Evolutionary conservation across 2,113 vertebrate genomes (phyloP).

Genomic region (Dicaeum eximium): DNA sequence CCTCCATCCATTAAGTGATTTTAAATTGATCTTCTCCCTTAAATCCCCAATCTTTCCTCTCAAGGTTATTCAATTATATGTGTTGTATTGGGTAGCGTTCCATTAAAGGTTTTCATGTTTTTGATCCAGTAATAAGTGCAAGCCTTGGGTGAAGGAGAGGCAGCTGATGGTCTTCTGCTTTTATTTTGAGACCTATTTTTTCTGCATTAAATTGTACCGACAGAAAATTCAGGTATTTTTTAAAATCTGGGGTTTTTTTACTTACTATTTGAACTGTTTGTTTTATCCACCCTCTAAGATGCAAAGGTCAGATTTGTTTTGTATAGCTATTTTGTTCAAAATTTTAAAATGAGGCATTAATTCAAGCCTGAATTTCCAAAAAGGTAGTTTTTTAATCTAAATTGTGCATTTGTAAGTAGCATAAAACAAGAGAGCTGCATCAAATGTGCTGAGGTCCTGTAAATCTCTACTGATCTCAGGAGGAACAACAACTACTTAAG

Average conservation of each 20-base stretch:
- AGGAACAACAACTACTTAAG: background rate
- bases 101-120: slow-evolving; percentile 3
- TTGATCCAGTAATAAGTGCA: slow-evolving; percentile 2
- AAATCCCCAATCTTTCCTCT: slow-evolving; percentile 39
- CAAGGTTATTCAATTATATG: slow-evolving; percentile 58
- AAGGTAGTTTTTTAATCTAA: background rate
- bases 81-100: background rate
- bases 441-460: background rate
- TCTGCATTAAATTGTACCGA: background rate
- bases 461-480: background rate
- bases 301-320: background rate
- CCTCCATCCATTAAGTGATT: slow-evolving; percentile 50
- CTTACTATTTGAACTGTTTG: background rate
- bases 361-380: background rate
- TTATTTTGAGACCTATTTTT: background rate
- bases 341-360: background rate
- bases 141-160: background rate
- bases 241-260: background rate
- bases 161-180: background rate
- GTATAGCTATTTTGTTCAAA: background rate
- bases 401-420: background rate
- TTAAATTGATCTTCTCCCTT: slow-evolving; percentile 54
- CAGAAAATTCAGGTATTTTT: background rate
- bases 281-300: background rate
- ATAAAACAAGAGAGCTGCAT: background rate